Evolutionary conservation across 2,113 vertebrate species (phyloP).

Genomic region (Ciconia boyciana): DNA sequence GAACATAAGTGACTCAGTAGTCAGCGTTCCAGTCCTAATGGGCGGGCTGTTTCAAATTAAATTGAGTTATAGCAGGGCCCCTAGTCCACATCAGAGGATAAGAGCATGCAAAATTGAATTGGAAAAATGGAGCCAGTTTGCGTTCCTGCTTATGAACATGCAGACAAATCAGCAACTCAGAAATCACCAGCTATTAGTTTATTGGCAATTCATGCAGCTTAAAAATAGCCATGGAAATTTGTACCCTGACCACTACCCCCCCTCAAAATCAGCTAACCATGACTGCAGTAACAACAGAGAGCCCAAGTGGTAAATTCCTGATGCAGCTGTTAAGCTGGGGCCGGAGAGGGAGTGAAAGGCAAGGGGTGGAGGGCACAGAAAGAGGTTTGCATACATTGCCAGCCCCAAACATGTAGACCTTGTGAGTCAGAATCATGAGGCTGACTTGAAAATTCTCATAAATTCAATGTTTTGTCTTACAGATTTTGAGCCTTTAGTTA

Average conservation of each 20-base stretch:
- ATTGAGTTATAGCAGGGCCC: not conserved
- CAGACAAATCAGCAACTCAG: slow-evolving; percentile 16
- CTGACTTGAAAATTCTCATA: not conserved
- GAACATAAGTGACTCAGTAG: not conserved
- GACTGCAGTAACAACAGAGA: not conserved
- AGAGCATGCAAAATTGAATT: slow-evolving; percentile 10
- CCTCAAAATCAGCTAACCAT: not conserved
- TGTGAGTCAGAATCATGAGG: not conserved
- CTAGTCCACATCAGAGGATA: not conserved
- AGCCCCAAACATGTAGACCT: not conserved
- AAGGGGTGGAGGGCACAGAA: not conserved
- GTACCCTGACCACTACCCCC: not conserved
- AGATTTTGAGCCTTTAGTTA: not conserved
- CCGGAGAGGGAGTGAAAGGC: not conserved
- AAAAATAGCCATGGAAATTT: not conserved
- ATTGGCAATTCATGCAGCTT: not conserved
- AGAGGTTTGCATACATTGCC: not conserved
- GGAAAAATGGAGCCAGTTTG: slow-evolving; percentile 3
- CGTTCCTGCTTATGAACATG: not conserved
- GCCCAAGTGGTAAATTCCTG: not conserved
- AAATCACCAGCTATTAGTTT: slow-evolving; percentile 20
- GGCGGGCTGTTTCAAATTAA: slow-evolving; percentile 36
- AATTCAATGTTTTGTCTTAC: not conserved
- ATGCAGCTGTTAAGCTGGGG: not conserved
- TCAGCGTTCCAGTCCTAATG: slow-evolving; percentile 12